Evolutionary conservation across 2,113 vertebrate genomes (phyloP).

Genomic region (Xenus cinereus): DNA sequence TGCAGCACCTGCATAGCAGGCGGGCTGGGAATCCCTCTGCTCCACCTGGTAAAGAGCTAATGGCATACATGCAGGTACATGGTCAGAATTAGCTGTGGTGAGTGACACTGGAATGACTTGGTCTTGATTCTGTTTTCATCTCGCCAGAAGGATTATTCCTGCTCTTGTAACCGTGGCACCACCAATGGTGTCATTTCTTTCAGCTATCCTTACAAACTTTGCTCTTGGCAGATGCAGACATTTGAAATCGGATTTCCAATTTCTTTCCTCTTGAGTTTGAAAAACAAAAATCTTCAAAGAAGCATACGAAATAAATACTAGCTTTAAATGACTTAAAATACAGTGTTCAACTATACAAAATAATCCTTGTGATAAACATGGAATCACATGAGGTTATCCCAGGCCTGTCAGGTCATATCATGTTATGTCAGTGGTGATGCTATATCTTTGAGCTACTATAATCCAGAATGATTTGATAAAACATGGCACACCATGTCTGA

Average conservation of each 20-base stretch:
- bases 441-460: neutral
- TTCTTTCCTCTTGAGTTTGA: neutral
- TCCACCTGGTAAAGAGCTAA: neutral
- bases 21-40: neutral
- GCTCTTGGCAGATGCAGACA: neutral
- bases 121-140: neutral
- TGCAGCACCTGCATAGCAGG: fast-evolving
- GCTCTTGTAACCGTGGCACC: neutral
- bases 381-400: neutral
- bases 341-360: neutral
- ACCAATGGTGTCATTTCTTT: fast-evolving
- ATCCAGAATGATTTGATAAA: neutral
- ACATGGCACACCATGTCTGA: neutral
- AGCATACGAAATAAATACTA: neutral
- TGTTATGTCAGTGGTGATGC: neutral
- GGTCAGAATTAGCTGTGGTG: neutral
- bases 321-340: neutral
- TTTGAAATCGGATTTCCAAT: neutral
- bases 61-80: fast-evolving
- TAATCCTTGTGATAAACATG: neutral
- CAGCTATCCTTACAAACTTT: neutral
- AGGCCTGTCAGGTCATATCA: neutral
- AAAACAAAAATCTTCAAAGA: neutral
- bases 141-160: neutral
- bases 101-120: neutral